Base-by-base conservation (phyloP, 2,113 vertebrate species). In the Oncorhynchus masou region DNA sequence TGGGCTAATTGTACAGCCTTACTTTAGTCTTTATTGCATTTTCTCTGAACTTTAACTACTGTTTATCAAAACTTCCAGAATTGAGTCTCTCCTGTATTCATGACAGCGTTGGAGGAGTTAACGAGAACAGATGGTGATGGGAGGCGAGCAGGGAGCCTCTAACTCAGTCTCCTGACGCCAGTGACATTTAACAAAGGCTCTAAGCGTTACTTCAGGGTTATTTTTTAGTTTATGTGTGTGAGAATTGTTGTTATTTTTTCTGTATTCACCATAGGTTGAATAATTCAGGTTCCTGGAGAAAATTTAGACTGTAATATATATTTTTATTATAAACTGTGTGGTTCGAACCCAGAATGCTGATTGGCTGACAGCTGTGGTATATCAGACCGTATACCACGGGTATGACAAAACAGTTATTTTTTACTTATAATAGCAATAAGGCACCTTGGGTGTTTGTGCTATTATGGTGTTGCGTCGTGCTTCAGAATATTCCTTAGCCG, bases 41-140 rank as follows among this genome's bases (percentile, higher is more conserved):
- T 74, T 74, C 39, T 34, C 71, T 79, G 77, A 79, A 79, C 77
- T 74, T 74, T 74, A 70, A 74, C 45, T 73, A 70, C 51, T 79
- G 77, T 79, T 79, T 70, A 65, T 70, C 29, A 70, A 24, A 34
- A 73, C 57, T 59, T 68, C 31, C 54, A 59, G n/a, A 69, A 70
- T 65, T 34, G 39, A 22, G 29, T 22, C 68, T 62, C 16, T 73
- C 45, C 54, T 60, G 34, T 27, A 65, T 24, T 62, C 59, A 39
- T 74, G 69, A 65, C 62, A 59, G 66, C 49, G 67, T 34, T 79
- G 51, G 72, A 74, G 66, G 57, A 70, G 67, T 74, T 74, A 74
- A 79, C 77, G 70, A 57, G 62, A 66, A 70, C 77, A 79, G 72
- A 74, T 79, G 72, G 77, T 39, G 65, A 45, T n/a, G 59, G 59